Percentiles rank a stretch among this genome's conserved stretches.
These are phyloP conservation scores for Caenorhabditis briggsae DNA, from an alignment of 1,140 invertebrate genomes.

Conservation along the genomic window DNA sequence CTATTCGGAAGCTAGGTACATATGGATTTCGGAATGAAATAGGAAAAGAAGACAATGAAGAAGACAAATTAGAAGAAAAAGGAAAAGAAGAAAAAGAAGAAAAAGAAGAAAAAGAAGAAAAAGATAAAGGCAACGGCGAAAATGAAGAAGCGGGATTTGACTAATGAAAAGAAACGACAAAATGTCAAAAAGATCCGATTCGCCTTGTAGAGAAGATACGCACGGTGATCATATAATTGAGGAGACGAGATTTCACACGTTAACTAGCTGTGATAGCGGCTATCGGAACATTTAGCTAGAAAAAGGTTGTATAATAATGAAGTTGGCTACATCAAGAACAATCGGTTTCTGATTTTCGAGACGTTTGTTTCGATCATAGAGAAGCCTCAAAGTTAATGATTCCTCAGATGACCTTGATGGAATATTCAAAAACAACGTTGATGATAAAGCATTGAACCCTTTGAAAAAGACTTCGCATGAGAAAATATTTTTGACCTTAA, in stretches of 20 bases:
- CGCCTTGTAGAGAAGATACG: constrained; percentile 26
- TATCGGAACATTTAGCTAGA: not conserved
- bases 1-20: not conserved
- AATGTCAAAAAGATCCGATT: constrained; percentile 55
- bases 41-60: not conserved
- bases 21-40: constrained; percentile 20
- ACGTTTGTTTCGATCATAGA: no score
- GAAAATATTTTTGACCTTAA: no score
- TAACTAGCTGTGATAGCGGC: not conserved
- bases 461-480: no score
- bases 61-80: constrained; percentile 13
- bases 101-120: not conserved
- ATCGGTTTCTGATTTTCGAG: no score
- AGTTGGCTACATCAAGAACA: no score
- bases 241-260: constrained; percentile 6
- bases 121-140: not conserved
- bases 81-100: not conserved
- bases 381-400: no score
- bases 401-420: no score
- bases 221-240: constrained; percentile 35
- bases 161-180: constrained; percentile 42
- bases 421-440: no score
- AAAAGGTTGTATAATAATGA: no score
- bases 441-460: no score
- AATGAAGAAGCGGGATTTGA: constrained; percentile 16